Base-by-base conservation (phyloP, 2,113 vertebrate genomes). In the Reinhardtius hippoglossoides region DNA sequence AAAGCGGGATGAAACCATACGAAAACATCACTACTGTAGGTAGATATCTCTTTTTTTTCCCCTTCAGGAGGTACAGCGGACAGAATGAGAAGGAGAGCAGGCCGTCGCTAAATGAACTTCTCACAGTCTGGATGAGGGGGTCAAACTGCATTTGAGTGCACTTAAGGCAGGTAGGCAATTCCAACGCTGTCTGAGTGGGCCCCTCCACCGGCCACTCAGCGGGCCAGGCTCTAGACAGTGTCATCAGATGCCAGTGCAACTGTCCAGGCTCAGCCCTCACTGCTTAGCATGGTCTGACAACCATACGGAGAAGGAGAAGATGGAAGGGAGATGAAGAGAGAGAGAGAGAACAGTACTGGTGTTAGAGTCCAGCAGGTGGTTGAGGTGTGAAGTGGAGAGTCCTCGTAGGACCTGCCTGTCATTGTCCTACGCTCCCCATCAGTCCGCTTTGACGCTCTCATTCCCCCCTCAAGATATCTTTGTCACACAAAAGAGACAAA, bases 131-230 rank as follows among this genome's bases (percentile, higher is more conserved):
- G 81, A 79, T 81, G 83, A 87, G 77, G 85, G 87, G 87, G 88
- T 91, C 87, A 88, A 87, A 91, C 91, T 92, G 92, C 90, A 89
- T 92, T 87, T 88, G 88, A 92, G 89, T 91, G 92, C 91, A 92
- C 92, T 92, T 93, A 92, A 93, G 92, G 92, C 92, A 90, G 88
- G 87, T 85, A 89, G 90, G 90, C 86, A 81, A 86, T 78, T 91
- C 83, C 78, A 74, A 85, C 63, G 67, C 87, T 74, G 63, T 88
- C 85, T 83, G 81, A 87, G 87, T 74, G 78, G 80, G 75, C 68
- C 71, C 74, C 54, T 72, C 23, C 21, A 71, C 80, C 68, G 48
- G 67, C 72, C 69, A 27, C 73, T 78, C 59, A 72, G 61, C 1
- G 14, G 48, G 42, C 2, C n/a, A 74, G 60, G 58, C 46, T 60